These are phyloP conservation scores for Drosophila paramelanica DNA, from an alignment of 2,888 invertebrate genomes.

Conservation along the genomic window DNA sequence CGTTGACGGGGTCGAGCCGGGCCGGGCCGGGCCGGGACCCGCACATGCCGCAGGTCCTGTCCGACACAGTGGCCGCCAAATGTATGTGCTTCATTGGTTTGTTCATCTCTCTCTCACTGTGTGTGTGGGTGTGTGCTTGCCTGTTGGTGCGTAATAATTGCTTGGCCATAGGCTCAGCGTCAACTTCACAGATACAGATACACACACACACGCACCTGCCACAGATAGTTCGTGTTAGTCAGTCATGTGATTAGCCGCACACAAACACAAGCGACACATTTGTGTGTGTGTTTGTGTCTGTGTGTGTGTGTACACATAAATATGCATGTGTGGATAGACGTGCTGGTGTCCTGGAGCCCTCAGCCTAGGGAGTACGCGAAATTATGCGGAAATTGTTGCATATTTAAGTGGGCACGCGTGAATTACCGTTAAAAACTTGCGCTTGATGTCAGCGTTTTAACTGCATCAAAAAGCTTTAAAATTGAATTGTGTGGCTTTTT, in stretches of 20 bases:
- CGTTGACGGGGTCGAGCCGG: constrained; percentile 25
- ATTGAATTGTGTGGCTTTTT: constrained; percentile 17
- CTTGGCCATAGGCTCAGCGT: constrained; percentile 63
- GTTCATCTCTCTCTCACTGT: constrained; percentile 9
- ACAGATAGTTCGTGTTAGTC: constrained; percentile 59
- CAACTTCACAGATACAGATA: constrained; percentile 39
- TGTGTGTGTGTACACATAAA: neutral
- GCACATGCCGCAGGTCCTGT: constrained; percentile 59
- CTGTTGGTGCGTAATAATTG: constrained; percentile 76
- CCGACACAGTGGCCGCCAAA: constrained; percentile 41
- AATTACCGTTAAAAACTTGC: constrained; percentile 56
- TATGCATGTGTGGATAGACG: constrained; percentile 6
- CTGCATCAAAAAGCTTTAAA: constrained; percentile 7
- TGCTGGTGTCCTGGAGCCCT: constrained; percentile 12
- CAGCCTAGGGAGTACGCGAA: constrained; percentile 48
- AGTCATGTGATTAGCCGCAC: constrained; percentile 72
- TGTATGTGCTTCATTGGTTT: constrained; percentile 61
- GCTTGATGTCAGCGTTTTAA: constrained; percentile 33
- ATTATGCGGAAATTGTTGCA: constrained; percentile 80
- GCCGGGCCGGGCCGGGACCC: constrained; percentile 23
- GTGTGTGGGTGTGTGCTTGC: constrained; percentile 33
- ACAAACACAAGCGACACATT: constrained; percentile 31
- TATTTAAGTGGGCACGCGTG: constrained; percentile 75
- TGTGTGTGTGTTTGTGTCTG: constrained; percentile 4
- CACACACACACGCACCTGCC: constrained; percentile 38